phyloP scores from a whole-genome alignment of 2,797 vertebrate genomes.

The Austrolebias charrua region DNA sequence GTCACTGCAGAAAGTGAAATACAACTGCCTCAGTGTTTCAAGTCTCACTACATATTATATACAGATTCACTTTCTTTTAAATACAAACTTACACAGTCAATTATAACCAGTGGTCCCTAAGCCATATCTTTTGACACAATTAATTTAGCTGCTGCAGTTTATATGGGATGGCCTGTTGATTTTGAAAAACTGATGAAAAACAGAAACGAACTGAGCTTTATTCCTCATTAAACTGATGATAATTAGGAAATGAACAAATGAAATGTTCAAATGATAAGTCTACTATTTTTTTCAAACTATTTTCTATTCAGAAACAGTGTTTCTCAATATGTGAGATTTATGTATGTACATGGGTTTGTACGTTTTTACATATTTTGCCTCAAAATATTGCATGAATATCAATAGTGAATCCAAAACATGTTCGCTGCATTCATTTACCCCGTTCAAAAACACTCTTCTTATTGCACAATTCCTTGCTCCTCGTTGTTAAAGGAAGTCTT shows the following conservation, averaged over 20 bases:
- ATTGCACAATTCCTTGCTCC: slow-evolving; percentile 53
- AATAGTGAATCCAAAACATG: slow-evolving; percentile 32
- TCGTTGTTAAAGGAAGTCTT: slow-evolving; percentile 42
- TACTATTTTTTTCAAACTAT: slow-evolving; percentile 41
- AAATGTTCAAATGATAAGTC: slow-evolving; percentile 48
- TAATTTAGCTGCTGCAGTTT: slow-evolving; percentile 41
- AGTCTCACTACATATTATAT: slow-evolving; percentile 68
- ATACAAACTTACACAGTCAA: slow-evolving; percentile 52
- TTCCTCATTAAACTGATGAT: slow-evolving; percentile 54
- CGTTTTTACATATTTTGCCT: slow-evolving; percentile 17
- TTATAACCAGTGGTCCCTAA: slow-evolving; percentile 68
- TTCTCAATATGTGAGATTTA: slow-evolving; percentile 45
- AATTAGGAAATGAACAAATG: slow-evolving; percentile 55
- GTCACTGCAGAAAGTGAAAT: slow-evolving; percentile 61
- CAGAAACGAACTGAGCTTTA: slow-evolving; percentile 53
- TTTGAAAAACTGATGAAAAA: slow-evolving; percentile 45
- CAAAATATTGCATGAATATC: slow-evolving; percentile 42
- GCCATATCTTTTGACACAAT: slow-evolving; percentile 37
- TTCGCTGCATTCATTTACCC: slow-evolving; percentile 28
- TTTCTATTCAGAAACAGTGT: slow-evolving; percentile 35
- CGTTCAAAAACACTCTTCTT: slow-evolving; percentile 30
- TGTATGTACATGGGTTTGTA: slow-evolving; percentile 45
- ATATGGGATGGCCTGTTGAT: slow-evolving; percentile 34
- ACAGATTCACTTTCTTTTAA: slow-evolving; percentile 73
- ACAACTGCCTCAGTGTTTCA: slow-evolving; percentile 56